Base-by-base conservation (phyloP, 1,140 invertebrate species). In the Caenorhabditis latens region DNA sequence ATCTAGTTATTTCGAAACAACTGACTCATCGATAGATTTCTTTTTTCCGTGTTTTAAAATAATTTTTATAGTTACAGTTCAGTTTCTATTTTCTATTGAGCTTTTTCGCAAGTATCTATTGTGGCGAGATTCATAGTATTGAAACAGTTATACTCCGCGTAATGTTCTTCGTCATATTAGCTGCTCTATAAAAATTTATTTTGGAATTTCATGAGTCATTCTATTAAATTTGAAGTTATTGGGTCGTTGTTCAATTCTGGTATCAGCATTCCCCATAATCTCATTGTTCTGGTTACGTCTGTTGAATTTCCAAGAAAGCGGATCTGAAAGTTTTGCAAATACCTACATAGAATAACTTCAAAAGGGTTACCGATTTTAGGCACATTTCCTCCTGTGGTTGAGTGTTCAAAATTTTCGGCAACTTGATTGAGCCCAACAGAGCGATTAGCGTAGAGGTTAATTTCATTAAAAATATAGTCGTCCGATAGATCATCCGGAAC, bases 201-300 rank as follows among this genome's bases (percentile, higher is more conserved):
- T 79, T 50, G 16, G 46, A 32, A 53, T 50, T 32, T 79, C 40
- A 9, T 79, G 2, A 19, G 24, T 50, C 43, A 79, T 79, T 50
- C 71, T 79, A 24, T 79, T 79, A 14, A 79, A 79, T n/a, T 79
- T 79, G 46, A 79, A 79, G 21, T 79, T 79, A 50, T 79, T 79
- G 3, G 46, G 46, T 14, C 19, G 46, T 13, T 24, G 46, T 24
- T 79, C 21, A 2, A n/a, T 0, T 19, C 14, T n/a, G 3, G 8
- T 9, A 8, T 79, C 46, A 3, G 13, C n/a, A 53, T 79, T 50
- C 0, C 4, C 11, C 7, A 53, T 1, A 19, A 48, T 79, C 53
- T 79, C 71, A n/a, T 79, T 79, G n/a, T 79, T 43, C 24, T 79
- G 71, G 21, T 79, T 79, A 2, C 71, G 43, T 32, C 71, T 13